These are phyloP conservation scores for Brachionichthys hirsutus DNA, from an alignment of 2,113 vertebrate genomes.

Conservation along the genomic window DNA sequence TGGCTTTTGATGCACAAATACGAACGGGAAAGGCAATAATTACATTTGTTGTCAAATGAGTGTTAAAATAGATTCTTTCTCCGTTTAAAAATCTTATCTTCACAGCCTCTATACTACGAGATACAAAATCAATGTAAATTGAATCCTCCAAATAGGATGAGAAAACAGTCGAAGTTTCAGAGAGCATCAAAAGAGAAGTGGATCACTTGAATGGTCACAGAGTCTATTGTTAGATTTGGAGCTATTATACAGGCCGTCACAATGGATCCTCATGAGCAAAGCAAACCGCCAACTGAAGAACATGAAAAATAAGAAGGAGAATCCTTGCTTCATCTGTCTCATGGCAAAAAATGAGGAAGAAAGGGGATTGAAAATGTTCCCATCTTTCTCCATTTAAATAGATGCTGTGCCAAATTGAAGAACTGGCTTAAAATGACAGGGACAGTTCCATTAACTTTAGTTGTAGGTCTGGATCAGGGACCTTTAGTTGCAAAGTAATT, in stretches of 20 bases:
- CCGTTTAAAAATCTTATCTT: constrained; percentile 23
- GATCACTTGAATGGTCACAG: constrained; percentile 29
- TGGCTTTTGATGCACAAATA: constrained; percentile 19
- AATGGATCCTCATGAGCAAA: constrained; percentile 14
- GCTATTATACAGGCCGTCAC: constrained; percentile 8
- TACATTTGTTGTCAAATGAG: constrained; percentile 36
- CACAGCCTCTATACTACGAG: constrained; percentile 9
- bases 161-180: constrained; percentile 4
- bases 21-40: constrained; percentile 25
- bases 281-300: neutral
- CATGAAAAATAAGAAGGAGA: constrained; percentile 13
- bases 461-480: too few relatives aligned
- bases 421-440: too few relatives aligned
- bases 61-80: constrained; percentile 9
- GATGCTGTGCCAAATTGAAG: neutral
- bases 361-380: too few relatives aligned
- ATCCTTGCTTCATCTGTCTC: neutral
- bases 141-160: too few relatives aligned
- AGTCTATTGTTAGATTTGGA: constrained; percentile 46
- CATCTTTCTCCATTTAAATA: neutral
- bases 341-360: neutral
- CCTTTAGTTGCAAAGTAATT: too few relatives aligned
- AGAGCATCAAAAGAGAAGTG: constrained; percentile 19
- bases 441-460: too few relatives aligned
- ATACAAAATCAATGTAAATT: too few relatives aligned